Conservation (phyloP, 2,888 invertebrate genomes). For the Argyresthia albistria region DNA sequence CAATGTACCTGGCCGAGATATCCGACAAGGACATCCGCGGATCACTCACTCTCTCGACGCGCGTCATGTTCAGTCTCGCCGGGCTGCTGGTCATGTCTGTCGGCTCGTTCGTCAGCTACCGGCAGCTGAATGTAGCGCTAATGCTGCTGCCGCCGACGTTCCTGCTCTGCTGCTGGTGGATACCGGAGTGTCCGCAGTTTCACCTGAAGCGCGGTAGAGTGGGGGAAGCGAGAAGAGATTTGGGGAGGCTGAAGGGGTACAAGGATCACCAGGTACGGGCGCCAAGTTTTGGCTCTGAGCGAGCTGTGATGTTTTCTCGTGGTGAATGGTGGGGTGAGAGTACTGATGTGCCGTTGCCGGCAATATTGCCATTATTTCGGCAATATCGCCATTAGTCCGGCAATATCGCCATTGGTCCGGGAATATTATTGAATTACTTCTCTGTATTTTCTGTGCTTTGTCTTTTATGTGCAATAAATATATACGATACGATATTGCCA, state of each 20-base stretch:
- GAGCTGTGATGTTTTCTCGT: too few species aligned
- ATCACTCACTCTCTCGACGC: constrained; percentile 30
- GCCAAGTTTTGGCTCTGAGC: too few species aligned
- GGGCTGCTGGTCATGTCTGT: constrained; percentile 42
- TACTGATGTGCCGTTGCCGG: too few species aligned
- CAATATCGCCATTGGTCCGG: too few species aligned
- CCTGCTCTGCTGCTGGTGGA: constrained; percentile 58
- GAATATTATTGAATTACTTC: too few species aligned
- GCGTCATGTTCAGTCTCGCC: constrained; percentile 46
- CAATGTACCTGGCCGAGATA: constrained; percentile 54
- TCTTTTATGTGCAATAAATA: too few species aligned
- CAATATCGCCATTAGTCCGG: too few species aligned
- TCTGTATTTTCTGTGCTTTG: too few species aligned
- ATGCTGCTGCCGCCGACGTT: constrained; percentile 51
- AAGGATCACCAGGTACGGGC: constrained; percentile 30
- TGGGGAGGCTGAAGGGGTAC: constrained; percentile 43
- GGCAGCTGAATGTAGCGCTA: constrained; percentile 46
- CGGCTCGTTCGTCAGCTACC: constrained; percentile 46
- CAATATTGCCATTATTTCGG: too few species aligned
- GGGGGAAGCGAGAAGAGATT: constrained; percentile 44
- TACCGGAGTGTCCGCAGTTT: constrained; percentile 75
- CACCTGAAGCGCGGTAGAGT: constrained; percentile 63
- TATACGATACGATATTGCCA: too few species aligned
- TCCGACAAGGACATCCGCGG: constrained; percentile 56
- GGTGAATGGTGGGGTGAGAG: too few species aligned